Evolutionary conservation across 2,797 vertebrate species (phyloP).

Genomic region (Anomalospiza imberbis): DNA sequence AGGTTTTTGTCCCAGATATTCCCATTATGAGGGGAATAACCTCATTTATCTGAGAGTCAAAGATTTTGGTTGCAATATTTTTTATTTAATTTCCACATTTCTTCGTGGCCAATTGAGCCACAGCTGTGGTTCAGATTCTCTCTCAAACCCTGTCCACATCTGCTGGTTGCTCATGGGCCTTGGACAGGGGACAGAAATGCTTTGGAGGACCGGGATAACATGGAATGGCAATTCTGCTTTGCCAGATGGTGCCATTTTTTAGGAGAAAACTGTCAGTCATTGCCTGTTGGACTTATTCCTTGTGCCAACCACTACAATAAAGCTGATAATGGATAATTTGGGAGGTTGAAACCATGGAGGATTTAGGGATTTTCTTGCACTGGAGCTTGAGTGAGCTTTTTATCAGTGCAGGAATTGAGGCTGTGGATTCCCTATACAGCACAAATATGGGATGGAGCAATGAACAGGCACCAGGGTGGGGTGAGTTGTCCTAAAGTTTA

Average conservation of each 20-base stretch:
- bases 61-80: not conserved
- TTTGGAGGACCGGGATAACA: not conserved
- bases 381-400: not conserved
- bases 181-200: not conserved
- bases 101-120: not conserved
- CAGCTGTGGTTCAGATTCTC: not conserved
- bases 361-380: not conserved
- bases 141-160: not conserved
- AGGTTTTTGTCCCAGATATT: not conserved
- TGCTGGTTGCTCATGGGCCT: not conserved
- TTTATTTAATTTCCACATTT: not conserved
- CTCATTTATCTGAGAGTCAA: not conserved
- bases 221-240: not conserved
- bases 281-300: conserved; percentile 1
- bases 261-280: not conserved
- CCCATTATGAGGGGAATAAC: not conserved
- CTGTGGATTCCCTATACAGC: not conserved
- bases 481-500: not conserved
- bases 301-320: not conserved
- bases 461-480: not conserved
- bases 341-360: not conserved
- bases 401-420: not conserved
- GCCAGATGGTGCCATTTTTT: conserved; percentile 16
- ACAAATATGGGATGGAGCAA: not conserved
- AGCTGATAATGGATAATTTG: not conserved